phyloP scores from a whole-genome alignment of 1,140 invertebrate genomes.

The Nasonia longicornis region DNA sequence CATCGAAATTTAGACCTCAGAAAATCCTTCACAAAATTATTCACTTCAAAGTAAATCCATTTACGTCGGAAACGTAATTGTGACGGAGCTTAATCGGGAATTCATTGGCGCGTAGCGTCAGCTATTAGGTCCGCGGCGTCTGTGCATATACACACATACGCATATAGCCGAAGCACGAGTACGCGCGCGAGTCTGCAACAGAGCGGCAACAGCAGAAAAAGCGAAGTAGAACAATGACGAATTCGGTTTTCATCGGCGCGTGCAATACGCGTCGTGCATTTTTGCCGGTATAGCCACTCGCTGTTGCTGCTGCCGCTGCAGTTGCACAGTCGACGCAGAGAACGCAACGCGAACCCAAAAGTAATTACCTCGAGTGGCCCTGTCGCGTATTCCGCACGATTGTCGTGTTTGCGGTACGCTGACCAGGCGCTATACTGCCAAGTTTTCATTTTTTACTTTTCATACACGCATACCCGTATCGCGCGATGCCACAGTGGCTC shows the following conservation, averaged over 20 bases:
- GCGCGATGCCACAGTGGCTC: background rate
- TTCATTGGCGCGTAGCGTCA: constrained; percentile 29
- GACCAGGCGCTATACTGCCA: background rate
- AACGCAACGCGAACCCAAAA: constrained; percentile 29
- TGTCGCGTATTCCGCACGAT: constrained; percentile 27
- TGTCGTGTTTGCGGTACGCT: constrained; percentile 23
- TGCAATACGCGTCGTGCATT: constrained; percentile 16
- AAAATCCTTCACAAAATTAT: background rate
- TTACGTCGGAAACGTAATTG: constrained; percentile 34
- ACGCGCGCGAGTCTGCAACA: background rate
- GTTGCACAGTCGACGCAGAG: background rate
- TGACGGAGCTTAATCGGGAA: constrained; percentile 22
- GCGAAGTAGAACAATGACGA: constrained; percentile 36
- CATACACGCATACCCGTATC: background rate
- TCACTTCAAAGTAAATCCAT: constrained; percentile 30
- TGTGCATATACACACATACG: background rate
- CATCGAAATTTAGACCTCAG: no score
- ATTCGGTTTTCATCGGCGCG: constrained; percentile 40
- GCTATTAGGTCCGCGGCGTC: background rate
- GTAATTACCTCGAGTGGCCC: constrained; percentile 38
- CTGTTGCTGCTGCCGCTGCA: background rate
- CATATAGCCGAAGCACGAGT: background rate
- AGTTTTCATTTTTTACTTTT: constrained; percentile 17
- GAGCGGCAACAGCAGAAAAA: constrained; percentile 17
- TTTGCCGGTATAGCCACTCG: background rate